phyloP scores from a whole-genome alignment of 2,888 invertebrate species.

The Petrolisthes manimaculis region DNA sequence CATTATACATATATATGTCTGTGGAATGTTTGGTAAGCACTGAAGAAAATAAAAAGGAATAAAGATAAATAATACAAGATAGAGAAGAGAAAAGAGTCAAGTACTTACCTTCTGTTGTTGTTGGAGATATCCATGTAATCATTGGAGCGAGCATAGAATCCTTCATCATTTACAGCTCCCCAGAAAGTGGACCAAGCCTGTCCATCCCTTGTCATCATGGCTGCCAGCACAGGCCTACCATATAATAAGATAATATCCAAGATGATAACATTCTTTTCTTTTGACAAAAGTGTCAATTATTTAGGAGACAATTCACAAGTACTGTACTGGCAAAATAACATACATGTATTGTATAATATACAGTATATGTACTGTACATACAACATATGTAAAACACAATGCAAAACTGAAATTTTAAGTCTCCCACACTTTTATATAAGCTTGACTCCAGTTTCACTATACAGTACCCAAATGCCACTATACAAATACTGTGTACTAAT shows the following conservation, averaged over 20 bases:
- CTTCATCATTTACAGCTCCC: slow-evolving; percentile 91
- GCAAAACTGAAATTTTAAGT: not conserved
- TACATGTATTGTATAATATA: too few species aligned
- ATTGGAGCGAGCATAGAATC: slow-evolving; percentile 82
- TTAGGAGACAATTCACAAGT: not conserved
- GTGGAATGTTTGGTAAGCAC: not conserved
- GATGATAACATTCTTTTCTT: too few species aligned
- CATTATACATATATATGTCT: too few species aligned
- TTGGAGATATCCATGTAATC: slow-evolving; percentile 89
- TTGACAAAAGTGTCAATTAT: too few species aligned
- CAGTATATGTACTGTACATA: too few species aligned
- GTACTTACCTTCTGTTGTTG: slow-evolving; percentile 79
- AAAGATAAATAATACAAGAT: slow-evolving; percentile 20
- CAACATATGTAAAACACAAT: not conserved
- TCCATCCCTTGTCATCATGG: slow-evolving; percentile 84
- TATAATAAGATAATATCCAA: not conserved
- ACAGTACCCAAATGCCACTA: too few species aligned
- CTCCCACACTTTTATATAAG: too few species aligned
- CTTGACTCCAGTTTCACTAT: too few species aligned
- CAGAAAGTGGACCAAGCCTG: slow-evolving; percentile 99
- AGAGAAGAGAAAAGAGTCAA: slow-evolving; percentile 65
- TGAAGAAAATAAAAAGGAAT: not conserved
- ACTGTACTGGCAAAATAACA: not conserved
- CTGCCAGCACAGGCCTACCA: slow-evolving; percentile 81
- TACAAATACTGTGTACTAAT: too few species aligned